Conservation (phyloP, 2,113 vertebrate species). For the Anguilla rostrata region DNA sequence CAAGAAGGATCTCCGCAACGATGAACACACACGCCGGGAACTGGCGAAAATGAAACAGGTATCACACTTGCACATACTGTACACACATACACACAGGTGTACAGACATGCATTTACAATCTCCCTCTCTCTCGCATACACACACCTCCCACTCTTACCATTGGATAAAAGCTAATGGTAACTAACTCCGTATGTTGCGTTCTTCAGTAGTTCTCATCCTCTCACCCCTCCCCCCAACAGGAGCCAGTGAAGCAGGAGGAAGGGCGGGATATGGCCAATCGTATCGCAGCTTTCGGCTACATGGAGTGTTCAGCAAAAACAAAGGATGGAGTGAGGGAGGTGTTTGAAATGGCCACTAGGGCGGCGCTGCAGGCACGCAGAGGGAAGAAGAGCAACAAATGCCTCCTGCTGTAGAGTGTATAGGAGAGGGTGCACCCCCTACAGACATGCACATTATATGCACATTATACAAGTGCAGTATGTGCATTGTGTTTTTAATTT, state of each 20-base stretch:
- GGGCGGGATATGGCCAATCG: slow-evolving; percentile 81
- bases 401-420: slow-evolving; percentile 69
- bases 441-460: slow-evolving; percentile 36
- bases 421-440: slow-evolving; percentile 18
- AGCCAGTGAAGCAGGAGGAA: slow-evolving; percentile 81
- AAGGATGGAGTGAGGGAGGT: slow-evolving; percentile 85
- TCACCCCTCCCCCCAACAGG: slow-evolving; percentile 51
- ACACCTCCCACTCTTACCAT: not conserved
- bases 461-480: too few relatives aligned
- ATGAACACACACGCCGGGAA: slow-evolving; percentile 95
- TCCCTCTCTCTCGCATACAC: not conserved
- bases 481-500: too few relatives aligned
- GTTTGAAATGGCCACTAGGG: slow-evolving; percentile 85
- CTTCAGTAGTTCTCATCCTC: not conserved
- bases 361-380: slow-evolving; percentile 78
- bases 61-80: not conserved
- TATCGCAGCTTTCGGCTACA: slow-evolving; percentile 82
- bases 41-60: slow-evolving; percentile 99
- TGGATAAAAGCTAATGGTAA: too few relatives aligned
- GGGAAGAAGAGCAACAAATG: slow-evolving; percentile 78
- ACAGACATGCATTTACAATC: not conserved
- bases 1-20: slow-evolving; percentile 97
- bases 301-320: slow-evolving; percentile 84
- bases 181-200: not conserved
- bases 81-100: not conserved